Conservation (phyloP, 2,888 invertebrate species). For the Tanypteryx hageni region DNA sequence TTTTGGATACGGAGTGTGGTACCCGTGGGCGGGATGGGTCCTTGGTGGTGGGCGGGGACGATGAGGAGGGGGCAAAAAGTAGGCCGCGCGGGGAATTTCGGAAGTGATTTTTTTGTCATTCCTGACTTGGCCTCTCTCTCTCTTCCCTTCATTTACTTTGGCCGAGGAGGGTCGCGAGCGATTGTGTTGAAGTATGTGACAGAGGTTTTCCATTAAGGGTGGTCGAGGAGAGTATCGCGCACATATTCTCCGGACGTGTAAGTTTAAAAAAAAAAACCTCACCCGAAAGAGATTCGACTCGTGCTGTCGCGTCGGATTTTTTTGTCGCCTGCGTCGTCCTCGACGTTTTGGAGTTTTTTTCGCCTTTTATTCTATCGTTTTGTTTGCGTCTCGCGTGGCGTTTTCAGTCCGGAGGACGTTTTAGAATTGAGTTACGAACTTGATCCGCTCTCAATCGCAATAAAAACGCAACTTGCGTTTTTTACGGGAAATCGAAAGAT, state of each 20-base stretch:
- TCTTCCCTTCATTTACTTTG: not conserved
- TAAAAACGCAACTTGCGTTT: too few relatives aligned
- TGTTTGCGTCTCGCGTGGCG: too few relatives aligned
- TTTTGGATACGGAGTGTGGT: conserved; percentile 4
- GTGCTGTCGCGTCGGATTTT: not conserved
- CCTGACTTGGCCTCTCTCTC: not conserved
- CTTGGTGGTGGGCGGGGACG: not conserved
- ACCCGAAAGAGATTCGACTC: not conserved
- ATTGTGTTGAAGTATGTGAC: not conserved
- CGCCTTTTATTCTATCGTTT: too few relatives aligned
- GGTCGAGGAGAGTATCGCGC: not conserved
- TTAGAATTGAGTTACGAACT: too few relatives aligned
- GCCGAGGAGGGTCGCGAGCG: not conserved
- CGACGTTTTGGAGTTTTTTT: not conserved
- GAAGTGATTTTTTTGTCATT: not conserved
- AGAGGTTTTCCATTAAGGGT: conserved; percentile 20
- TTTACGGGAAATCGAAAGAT: too few relatives aligned
- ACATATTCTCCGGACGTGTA: not conserved
- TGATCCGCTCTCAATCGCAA: too few relatives aligned
- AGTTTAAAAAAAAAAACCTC: not conserved
- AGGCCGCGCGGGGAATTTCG: conserved; percentile 27
- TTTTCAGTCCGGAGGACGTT: too few relatives aligned
- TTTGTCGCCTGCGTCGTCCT: not conserved
- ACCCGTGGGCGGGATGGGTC: not conserved
- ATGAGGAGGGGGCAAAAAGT: not conserved